Percentiles rank a stretch among this genome's conserved stretches.
Conservation (phyloP, 2,888 invertebrate genomes). For the Drosophila flavopinicola region DNA sequence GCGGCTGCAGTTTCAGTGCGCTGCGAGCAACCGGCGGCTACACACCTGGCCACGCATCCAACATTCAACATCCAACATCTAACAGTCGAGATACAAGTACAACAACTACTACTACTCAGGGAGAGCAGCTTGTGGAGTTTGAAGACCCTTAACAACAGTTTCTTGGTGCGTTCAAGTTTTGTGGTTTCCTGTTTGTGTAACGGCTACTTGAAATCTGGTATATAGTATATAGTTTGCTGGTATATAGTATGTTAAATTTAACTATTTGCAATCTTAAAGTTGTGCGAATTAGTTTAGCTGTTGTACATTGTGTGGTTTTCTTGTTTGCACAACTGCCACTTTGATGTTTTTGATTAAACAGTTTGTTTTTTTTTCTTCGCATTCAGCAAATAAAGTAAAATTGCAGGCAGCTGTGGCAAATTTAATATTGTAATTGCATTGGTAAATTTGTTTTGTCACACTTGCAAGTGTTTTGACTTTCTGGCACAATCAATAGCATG, state of each 20-base stretch:
- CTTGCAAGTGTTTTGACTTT: conserved; percentile 24
- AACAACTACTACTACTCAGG: conserved; percentile 1
- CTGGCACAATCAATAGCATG: background rate
- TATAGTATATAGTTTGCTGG: conserved; percentile 2
- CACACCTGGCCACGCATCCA: conserved; percentile 61
- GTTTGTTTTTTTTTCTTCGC: conserved; percentile 23
- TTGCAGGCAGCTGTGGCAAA: conserved; percentile 19
- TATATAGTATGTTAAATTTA: conserved; percentile 6
- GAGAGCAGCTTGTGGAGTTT: conserved; percentile 20
- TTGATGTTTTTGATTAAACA: conserved; percentile 50
- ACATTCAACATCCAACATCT: conserved; percentile 3
- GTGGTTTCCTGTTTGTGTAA: conserved; percentile 28
- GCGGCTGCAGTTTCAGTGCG: conserved; percentile 64
- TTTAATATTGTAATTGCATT: conserved; percentile 13
- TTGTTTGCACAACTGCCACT: conserved; percentile 61
- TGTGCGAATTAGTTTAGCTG: conserved; percentile 38
- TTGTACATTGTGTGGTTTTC: conserved; percentile 39
- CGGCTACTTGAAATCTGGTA: conserved; percentile 12
- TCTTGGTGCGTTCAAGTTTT: conserved; percentile 66
- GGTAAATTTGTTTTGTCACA: conserved; percentile 23
- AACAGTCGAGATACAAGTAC: background rate
- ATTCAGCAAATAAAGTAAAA: conserved; percentile 2
- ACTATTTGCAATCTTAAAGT: conserved; percentile 34
- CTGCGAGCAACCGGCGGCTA: conserved; percentile 70
- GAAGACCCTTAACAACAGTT: conserved; percentile 43